Evolutionary conservation across 2,113 vertebrate species (phyloP).

Genomic region (Phalacrocorax brasilianus): DNA sequence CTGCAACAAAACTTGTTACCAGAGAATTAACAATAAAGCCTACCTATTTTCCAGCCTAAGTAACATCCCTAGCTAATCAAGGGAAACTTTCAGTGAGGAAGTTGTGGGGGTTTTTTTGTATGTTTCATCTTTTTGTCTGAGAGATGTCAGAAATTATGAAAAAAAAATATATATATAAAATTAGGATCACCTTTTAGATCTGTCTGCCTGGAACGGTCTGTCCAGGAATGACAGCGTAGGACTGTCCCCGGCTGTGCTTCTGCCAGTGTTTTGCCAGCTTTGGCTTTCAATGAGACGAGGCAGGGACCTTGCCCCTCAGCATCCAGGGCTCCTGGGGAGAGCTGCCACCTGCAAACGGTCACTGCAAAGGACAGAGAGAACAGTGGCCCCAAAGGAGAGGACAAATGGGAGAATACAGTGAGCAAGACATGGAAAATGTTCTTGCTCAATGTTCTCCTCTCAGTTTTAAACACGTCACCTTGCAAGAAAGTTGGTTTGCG

Average conservation of each 20-base stretch:
- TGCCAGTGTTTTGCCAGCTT: not conserved
- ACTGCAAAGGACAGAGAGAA: not conserved
- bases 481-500: not conserved
- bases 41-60: not conserved
- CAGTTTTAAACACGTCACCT: not conserved
- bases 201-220: not conserved
- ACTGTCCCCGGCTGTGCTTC: not conserved
- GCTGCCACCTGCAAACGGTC: not conserved
- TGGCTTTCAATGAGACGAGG: rapidly evolving
- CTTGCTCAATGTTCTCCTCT: not conserved
- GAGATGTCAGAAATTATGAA: not conserved
- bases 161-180: not conserved
- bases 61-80: not conserved
- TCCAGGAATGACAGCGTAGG: not conserved
- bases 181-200: not conserved
- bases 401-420: not conserved
- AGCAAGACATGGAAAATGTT: not conserved
- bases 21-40: not conserved
- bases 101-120: too few relatives aligned
- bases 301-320: not conserved
- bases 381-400: not conserved
- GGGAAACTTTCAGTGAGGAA: not conserved
- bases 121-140: not conserved
- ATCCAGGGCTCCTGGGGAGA: not conserved
- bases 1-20: not conserved